Base-by-base conservation (phyloP, 2,888 invertebrate species). In the Pseudolycoriella hygida region DNA sequence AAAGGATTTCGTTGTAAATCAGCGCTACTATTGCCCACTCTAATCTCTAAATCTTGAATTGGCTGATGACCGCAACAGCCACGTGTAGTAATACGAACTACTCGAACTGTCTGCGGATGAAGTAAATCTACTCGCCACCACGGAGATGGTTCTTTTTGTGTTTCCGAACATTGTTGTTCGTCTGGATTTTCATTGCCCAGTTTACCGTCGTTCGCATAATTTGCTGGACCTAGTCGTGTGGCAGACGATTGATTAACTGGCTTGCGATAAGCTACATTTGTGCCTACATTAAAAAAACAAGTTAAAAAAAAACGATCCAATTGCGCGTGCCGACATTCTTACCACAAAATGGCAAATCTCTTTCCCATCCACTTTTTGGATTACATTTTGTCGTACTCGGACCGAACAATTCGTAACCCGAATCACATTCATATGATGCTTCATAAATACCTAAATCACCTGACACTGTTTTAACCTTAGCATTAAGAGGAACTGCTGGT, bases 61-160 rank as follows among this genome's bases (percentile, higher is more conserved):
- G 88, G 88, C 57, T 87, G 86, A 58, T 88, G 86, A 47, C 88
- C 88, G 74, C 66, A 66, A 48, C 66, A 66, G 17, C 64, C 66
- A 5, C 66, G 72, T 0, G 89, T 89, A 10, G 89, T 86, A 43
- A 92, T 81, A 50, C 88, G 68, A 37, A 92, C 84, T 34, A 86
- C 86, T 59, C 83, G 79, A 44, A 92, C 79, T 1, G 86, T 76
- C 61, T 89, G 89, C 20, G 88, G 79, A 47, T 80, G 69, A 34
- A 92, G 69, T 40, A 92, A 68, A 61, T 92, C 88, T 8, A 90
- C 89, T 54, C 82, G 80, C 90, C 90, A 92, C 88, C 89, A 92
- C 0, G 90, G 90, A 17, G 88, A 88, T 0, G 83, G 80, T 57
- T 92, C 90, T 48, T 81, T 76, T 59, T 84, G 82, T 0, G 90